Base-by-base conservation (phyloP, 2,797 vertebrate genomes). In the Gadopsis marmoratus region DNA sequence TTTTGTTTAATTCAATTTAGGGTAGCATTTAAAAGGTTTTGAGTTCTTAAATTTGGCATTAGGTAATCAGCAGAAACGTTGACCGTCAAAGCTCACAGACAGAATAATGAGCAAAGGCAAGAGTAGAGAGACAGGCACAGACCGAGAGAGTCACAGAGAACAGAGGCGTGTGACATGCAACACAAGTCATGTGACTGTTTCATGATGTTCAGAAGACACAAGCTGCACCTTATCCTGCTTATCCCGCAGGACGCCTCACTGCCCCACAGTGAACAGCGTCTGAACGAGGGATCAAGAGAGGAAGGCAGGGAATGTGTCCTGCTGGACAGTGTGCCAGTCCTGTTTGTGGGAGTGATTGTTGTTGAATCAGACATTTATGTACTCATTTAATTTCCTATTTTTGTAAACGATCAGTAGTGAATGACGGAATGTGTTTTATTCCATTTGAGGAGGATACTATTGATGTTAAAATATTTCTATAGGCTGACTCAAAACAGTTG, bases 161-260 rank as follows among this genome's bases (percentile, higher is more conserved):
- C 55, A 50, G 12, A 48, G 59, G 10, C 2, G 12, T 76, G 77
- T 76, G 77, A 54, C 65, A 35, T 59, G 39, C 35, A 56, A 37
- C 35, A 68, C 29, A 43, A 13, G 61, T 67, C 84, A 88, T 58
- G 71, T 79, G 71, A 75, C 59, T 53, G 50, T 54, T 72, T 76
- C 64, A 56, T 62, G 48, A 60, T 59, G 26, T 56, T 56, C 56
- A 74, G 62, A 71, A 68, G 81, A 56, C 86, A 71, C 72, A 67
- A 7, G 62, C 43, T 59, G 55, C 65, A 76, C 84, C 51, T 78
- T 67, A 56, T 62, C 66, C 65, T 23, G n/a, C 33, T 61, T 60
- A 51, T 71, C 45, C 73, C 37, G 39, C 67, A 60, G 65, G 66
- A 66, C 7, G 29, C 35, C 68, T 75, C 29, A 13, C 65, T 61